phyloP scores from a whole-genome alignment of 2,797 vertebrate genomes.

The Myotis pilosus region DNA sequence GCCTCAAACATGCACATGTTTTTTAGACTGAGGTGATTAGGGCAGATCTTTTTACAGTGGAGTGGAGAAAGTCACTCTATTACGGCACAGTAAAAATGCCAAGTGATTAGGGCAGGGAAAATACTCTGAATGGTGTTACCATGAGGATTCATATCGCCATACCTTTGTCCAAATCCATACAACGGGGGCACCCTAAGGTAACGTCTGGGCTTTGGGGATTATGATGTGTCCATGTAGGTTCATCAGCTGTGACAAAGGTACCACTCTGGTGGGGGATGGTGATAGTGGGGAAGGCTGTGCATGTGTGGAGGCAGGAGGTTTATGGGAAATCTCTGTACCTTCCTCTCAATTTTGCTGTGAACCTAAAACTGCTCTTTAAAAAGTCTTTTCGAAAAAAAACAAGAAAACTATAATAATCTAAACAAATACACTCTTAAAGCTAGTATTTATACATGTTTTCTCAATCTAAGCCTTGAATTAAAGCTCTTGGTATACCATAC shows the following conservation, averaged over 20 bases:
- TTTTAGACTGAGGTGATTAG: not conserved
- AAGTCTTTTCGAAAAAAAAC: not conserved
- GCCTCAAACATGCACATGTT: not conserved
- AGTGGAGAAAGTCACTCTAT: not conserved
- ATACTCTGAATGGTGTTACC: not conserved
- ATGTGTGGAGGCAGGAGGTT: not conserved
- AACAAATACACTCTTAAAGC: constrained; percentile 43
- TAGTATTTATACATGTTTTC: not conserved
- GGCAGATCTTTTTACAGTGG: not conserved
- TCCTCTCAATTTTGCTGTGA: not conserved
- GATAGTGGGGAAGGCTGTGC: not conserved
- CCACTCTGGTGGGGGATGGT: not conserved
- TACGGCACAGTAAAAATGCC: not conserved
- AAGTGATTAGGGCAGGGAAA: not conserved
- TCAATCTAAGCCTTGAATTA: not conserved
- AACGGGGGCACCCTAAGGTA: not conserved
- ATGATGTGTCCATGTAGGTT: not conserved
- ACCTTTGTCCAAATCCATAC: not conserved
- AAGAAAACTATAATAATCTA: constrained; percentile 37
- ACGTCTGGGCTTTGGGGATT: not conserved
- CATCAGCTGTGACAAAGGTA: not conserved
- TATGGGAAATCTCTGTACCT: not conserved
- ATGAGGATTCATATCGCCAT: not conserved
- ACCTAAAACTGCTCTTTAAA: not conserved
- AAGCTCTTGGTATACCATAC: not conserved